phyloP scores from a whole-genome alignment of 2,113 vertebrate genomes.

The Mohoua ochrocephala region DNA sequence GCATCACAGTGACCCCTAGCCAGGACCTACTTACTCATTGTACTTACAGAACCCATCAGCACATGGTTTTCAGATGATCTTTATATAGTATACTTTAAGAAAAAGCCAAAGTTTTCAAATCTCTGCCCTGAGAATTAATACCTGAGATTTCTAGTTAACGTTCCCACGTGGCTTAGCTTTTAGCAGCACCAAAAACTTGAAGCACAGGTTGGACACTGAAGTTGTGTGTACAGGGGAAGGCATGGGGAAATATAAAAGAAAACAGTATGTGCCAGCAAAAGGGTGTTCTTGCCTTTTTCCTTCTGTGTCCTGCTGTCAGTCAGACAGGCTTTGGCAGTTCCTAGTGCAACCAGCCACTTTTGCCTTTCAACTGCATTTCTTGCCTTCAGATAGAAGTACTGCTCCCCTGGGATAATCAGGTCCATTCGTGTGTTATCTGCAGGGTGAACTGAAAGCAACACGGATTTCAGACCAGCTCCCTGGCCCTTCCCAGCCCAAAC shows the following conservation, averaged over 20 bases:
- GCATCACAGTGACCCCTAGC: neutral
- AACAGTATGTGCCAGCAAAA: neutral
- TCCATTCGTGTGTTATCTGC: conserved; percentile 92
- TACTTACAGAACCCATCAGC: neutral
- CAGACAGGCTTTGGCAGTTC: conserved; percentile 94
- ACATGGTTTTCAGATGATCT: neutral
- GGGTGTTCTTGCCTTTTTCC: conserved; percentile 83
- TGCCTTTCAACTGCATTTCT: conserved; percentile 93
- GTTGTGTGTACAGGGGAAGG: neutral
- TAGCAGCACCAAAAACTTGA: neutral
- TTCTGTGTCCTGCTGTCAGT: conserved; percentile 93
- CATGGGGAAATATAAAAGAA: neutral
- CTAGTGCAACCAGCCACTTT: conserved; percentile 93
- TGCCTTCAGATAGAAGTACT: conserved; percentile 95
- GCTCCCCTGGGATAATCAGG: conserved; percentile 93
- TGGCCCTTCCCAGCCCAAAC: neutral
- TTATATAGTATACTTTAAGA: neutral
- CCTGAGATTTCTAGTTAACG: neutral
- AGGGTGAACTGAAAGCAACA: conserved; percentile 81
- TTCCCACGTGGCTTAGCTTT: neutral
- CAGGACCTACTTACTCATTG: neutral
- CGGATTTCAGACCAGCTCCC: neutral
- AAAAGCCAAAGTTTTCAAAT: neutral
- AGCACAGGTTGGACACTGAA: neutral
- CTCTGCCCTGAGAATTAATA: neutral